Evolutionary conservation across 1,140 invertebrate species (phyloP).

Genomic region (Drosophila ironensis): DNA sequence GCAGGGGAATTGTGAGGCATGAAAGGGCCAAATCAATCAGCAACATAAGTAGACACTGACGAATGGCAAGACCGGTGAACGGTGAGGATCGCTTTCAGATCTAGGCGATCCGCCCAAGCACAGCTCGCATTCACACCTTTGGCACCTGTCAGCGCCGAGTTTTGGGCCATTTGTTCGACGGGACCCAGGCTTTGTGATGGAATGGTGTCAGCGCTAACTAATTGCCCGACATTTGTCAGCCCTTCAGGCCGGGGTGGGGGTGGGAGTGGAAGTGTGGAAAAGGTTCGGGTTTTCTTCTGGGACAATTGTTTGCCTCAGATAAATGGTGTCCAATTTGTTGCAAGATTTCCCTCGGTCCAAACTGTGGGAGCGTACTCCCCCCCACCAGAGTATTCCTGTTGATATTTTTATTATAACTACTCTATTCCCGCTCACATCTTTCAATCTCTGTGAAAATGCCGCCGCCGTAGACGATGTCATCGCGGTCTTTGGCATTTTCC

Average conservation of each 20-base stretch:
- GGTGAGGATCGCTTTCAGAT: neutral
- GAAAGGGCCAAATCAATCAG: conserved; percentile 37
- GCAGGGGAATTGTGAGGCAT: neutral
- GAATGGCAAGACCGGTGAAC: conserved; percentile 21
- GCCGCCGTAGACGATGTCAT: conserved; percentile 39
- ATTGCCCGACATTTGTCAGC: conserved; percentile 70
- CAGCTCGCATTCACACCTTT: conserved; percentile 24
- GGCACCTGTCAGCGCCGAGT: conserved; percentile 46
- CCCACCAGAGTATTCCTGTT: conserved; percentile 18
- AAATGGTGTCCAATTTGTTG: conserved; percentile 56
- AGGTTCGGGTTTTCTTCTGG: conserved; percentile 4
- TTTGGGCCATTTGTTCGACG: conserved; percentile 61
- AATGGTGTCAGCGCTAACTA: conserved; percentile 73
- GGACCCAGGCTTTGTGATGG: conserved; percentile 52
- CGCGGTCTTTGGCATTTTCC: conserved; percentile 38
- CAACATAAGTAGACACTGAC: conserved; percentile 74
- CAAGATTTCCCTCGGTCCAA: conserved; percentile 16
- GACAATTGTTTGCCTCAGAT: conserved; percentile 45
- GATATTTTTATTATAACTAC: conserved; percentile 62
- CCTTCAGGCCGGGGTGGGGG: conserved; percentile 39
- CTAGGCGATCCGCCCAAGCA: conserved; percentile 7
- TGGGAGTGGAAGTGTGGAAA: neutral
- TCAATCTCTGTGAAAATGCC: conserved; percentile 43
- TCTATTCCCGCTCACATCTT: conserved; percentile 12
- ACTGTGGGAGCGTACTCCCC: conserved; percentile 39